Conservation (phyloP, 2,888 invertebrate genomes). For the Orthosia incerta region DNA sequence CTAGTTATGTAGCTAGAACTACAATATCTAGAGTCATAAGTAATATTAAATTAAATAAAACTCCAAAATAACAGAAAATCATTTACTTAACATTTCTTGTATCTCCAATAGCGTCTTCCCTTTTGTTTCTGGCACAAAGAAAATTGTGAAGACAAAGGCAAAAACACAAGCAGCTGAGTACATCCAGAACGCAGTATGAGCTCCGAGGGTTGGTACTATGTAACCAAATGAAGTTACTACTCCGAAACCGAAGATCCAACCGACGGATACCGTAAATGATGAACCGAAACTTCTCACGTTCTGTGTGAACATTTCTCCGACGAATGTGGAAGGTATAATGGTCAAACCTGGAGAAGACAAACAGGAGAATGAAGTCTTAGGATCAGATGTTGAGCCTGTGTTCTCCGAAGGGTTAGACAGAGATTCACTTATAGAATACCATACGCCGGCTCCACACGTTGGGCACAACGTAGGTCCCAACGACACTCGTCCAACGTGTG, state of each 20-base stretch:
- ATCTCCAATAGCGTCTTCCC: constrained; percentile 71
- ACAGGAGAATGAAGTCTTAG: neutral
- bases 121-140: constrained; percentile 74
- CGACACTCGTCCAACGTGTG: no score
- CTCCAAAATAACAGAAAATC: neutral
- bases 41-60: constrained; percentile 4
- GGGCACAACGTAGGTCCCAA: no score
- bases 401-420: no score
- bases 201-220: constrained; percentile 67
- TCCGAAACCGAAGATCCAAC: constrained; percentile 71
- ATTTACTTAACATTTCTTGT: constrained; percentile 53
- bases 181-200: constrained; percentile 67
- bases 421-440: no score
- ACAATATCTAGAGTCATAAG: no score
- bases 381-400: neutral
- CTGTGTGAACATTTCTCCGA: constrained; percentile 74
- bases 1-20: no score
- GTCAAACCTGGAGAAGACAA: constrained; percentile 68
- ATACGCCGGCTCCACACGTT: no score
- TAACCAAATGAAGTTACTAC: constrained; percentile 68
- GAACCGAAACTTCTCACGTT: constrained; percentile 74
- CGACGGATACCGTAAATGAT: constrained; percentile 64
- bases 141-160: constrained; percentile 64
- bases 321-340: constrained; percentile 74
- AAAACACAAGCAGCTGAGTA: constrained; percentile 61